These are phyloP conservation scores for Coryphaenoides rupestris DNA, from an alignment of 2,113 vertebrate genomes.

Conservation along the genomic window DNA sequence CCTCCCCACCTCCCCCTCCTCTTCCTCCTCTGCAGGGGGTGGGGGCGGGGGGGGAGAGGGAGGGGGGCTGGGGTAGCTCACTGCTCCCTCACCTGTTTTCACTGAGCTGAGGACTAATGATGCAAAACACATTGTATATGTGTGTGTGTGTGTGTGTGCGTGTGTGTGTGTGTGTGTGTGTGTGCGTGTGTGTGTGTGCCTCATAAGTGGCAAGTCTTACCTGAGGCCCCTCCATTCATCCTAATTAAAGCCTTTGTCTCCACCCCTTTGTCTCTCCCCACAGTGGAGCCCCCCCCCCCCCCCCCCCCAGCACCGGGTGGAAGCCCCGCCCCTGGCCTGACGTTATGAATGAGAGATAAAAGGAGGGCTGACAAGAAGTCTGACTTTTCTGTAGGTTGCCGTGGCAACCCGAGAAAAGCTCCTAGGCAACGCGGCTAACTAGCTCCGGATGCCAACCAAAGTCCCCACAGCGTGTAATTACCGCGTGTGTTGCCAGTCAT, in stretches of 20 bases:
- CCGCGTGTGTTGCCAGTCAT: slow-evolving; percentile 12
- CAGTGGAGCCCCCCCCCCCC: slow-evolving; percentile 43
- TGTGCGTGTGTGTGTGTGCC: slow-evolving; percentile 25
- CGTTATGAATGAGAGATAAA: slow-evolving; percentile 68
- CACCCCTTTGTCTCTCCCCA: slow-evolving; percentile 58
- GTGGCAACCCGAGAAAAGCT: slow-evolving; percentile 52
- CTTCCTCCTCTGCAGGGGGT: too few relatives aligned
- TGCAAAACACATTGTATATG: background rate
- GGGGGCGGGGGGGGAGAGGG: too few relatives aligned
- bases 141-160: background rate
- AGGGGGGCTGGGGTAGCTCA: too few relatives aligned
- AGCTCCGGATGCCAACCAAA: slow-evolving; percentile 10
- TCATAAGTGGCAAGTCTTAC: slow-evolving; percentile 51
- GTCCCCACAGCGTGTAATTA: slow-evolving; percentile 16
- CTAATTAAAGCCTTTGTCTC: slow-evolving; percentile 67
- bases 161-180: background rate
- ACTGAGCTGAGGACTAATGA: background rate
- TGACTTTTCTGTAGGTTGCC: slow-evolving; percentile 49
- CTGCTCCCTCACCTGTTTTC: slow-evolving; percentile 12
- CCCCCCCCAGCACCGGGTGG: slow-evolving; percentile 29
- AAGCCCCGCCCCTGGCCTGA: slow-evolving; percentile 67
- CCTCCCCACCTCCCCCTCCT: too few relatives aligned
- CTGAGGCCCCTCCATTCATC: slow-evolving; percentile 61
- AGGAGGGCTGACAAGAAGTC: slow-evolving; percentile 40
- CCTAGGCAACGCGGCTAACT: slow-evolving; percentile 44